phyloP scores from a whole-genome alignment of 2,113 vertebrate genomes.

The Myotis lucifugus region DNA sequence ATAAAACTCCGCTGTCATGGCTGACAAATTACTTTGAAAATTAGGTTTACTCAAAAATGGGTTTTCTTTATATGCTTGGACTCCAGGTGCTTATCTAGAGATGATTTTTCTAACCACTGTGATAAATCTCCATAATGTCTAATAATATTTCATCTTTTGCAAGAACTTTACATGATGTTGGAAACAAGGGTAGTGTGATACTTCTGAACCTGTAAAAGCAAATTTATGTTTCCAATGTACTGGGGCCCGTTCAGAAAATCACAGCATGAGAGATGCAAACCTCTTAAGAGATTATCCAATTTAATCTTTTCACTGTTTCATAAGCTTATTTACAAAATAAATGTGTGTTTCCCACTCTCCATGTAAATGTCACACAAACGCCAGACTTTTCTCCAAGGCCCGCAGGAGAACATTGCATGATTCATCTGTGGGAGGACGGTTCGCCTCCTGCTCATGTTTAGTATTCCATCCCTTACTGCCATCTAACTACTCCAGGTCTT shows the following conservation, averaged over 20 bases:
- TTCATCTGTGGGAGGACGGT: neutral
- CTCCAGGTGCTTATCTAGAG: neutral
- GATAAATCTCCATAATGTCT: neutral
- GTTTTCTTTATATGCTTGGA: slow-evolving; percentile 30
- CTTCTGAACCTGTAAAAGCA: neutral
- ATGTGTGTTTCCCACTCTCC: neutral
- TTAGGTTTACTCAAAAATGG: slow-evolving; percentile 47
- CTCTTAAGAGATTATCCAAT: neutral
- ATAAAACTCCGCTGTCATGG: slow-evolving; percentile 19
- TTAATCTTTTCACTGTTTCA: neutral
- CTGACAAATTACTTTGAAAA: slow-evolving; percentile 61
- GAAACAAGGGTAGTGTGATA: neutral
- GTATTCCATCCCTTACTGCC: neutral
- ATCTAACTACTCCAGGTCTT: neutral
- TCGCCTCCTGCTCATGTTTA: neutral
- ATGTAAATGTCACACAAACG: neutral
- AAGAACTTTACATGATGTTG: slow-evolving; percentile 3
- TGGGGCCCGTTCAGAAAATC: slow-evolving; percentile 11
- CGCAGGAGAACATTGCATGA: neutral
- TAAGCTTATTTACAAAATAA: neutral
- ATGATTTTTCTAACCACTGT: slow-evolving; percentile 50
- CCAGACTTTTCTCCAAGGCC: neutral
- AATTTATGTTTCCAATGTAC: neutral
- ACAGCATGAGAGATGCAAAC: neutral
- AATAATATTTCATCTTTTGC: slow-evolving; percentile 28